Evolutionary conservation across 2,888 invertebrate species (phyloP), one percentile per base, ranked within the genome.

Genomic region (Ectemnius lituratus): DNA sequence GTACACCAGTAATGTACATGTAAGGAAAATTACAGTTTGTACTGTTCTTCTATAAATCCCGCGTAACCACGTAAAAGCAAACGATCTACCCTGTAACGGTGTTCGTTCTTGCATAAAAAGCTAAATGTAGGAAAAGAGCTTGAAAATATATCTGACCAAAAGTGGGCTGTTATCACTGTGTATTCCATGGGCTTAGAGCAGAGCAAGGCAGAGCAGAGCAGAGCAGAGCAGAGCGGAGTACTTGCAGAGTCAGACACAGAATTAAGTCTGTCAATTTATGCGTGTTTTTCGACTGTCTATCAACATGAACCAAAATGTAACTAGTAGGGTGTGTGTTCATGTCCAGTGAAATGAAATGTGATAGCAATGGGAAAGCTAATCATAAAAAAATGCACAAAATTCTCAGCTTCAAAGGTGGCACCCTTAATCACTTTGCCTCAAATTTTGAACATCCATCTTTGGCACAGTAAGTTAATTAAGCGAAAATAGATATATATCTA

Each of bases 381-480:
- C 37, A 37, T 81, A 60, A 68, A 52, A 66, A 52, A 81, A 81
- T 81, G 79, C 84, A 85, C 82, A 84, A 86, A 85, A 79, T 83
- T 80, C 79, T 78, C 76, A 85, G 79, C 80, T 82, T 76, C 73
- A 23, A 68, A 73, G 75, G 73, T 74, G 67, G 71, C 61, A 59
- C 37, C 72, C 71, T 74, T 81, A 73, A 80, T 83, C 67, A 78
- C 76, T 81, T 80, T 73, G 77, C 81, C 73, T 83, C 73, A 80
- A 88, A 87, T 87, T 87, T 88, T 85, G 86, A 88, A 88, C 86
- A 87, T 87, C 84, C 83, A 85, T 89, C 89, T 85, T 89, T 85
- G 85, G 89, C 88, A 88, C 87, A 87, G 81, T 88, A 86, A 81
- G 67, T 88, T 84, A 84, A 85, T 78, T 83, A 79, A 87, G 82